Evolutionary conservation across 1,140 invertebrate genomes (phyloP).

Genomic region (Pseudoatta argentina): DNA sequence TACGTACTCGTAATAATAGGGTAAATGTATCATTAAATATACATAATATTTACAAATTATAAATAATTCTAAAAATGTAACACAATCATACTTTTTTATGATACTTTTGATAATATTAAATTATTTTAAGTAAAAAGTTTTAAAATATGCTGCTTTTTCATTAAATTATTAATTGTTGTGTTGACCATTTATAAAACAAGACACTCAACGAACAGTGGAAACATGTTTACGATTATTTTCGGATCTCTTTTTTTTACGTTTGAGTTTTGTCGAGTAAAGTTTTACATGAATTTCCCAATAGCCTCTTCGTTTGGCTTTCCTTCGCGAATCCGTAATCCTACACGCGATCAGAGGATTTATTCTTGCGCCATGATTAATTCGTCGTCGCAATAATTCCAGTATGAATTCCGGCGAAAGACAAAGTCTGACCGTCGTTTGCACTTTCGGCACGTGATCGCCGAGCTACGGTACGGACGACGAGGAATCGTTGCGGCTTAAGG

Average conservation of each 20-base stretch:
- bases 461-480: conserved; percentile 48
- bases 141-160: not conserved
- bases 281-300: not conserved
- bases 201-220: not conserved
- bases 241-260: not conserved
- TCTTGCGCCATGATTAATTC: conserved; percentile 26
- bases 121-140: not conserved
- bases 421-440: conserved; percentile 80
- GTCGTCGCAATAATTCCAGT: conserved; percentile 43
- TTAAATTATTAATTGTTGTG: not conserved
- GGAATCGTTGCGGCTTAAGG: conserved; percentile 65
- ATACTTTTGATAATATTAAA: not conserved
- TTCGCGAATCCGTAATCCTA: not conserved
- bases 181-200: not conserved
- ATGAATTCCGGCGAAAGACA: conserved; percentile 76
- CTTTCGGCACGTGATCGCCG: conserved; percentile 73
- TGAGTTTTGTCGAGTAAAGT: not conserved
- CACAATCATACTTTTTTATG: not conserved
- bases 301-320: not conserved
- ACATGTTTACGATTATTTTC: not conserved
- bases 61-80: not conserved
- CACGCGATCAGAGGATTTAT: conserved; percentile 27
- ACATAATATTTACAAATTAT: not conserved
- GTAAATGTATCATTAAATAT: not conserved
- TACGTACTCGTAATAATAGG: not conserved